phyloP scores from a whole-genome alignment of 2,797 vertebrate species.

The Galago senegalensis region DNA sequence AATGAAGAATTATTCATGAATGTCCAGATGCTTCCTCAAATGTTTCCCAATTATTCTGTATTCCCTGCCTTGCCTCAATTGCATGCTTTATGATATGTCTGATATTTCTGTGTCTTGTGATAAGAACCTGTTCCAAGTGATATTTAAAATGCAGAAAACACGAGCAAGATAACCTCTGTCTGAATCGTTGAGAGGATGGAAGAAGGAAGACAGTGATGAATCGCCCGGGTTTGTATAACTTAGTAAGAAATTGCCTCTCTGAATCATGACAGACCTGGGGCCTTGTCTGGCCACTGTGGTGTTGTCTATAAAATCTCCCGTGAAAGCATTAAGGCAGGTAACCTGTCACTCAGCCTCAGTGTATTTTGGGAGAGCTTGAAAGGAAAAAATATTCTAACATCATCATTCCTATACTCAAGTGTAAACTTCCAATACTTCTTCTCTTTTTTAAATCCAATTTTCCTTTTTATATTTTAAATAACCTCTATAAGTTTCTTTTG shows the following conservation, averaged over 20 bases:
- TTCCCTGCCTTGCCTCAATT: not conserved
- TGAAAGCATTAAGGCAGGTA: not conserved
- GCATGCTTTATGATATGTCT: not conserved
- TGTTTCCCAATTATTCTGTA: not conserved
- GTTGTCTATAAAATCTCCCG: not conserved
- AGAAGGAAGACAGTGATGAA: not conserved
- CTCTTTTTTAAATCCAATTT: conserved; percentile 11
- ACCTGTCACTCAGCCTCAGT: not conserved
- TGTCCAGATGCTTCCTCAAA: not conserved
- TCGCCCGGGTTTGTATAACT: not conserved
- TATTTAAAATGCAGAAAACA: conserved; percentile 30
- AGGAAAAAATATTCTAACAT: not conserved
- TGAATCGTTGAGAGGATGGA: not conserved
- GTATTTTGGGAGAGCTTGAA: not conserved
- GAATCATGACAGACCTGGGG: not conserved
- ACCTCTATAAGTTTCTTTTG: not conserved
- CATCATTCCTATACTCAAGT: not conserved
- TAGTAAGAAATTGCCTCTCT: conserved; percentile 40
- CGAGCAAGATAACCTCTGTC: not conserved
- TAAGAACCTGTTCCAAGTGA: not conserved
- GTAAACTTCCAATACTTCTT: not conserved
- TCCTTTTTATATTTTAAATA: not conserved
- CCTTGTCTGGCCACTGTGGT: not conserved
- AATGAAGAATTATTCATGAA: not conserved
- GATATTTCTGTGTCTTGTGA: not conserved